Evolutionary conservation across 2,888 invertebrate genomes (phyloP).

Genomic region (Polydrusus cervinus): DNA sequence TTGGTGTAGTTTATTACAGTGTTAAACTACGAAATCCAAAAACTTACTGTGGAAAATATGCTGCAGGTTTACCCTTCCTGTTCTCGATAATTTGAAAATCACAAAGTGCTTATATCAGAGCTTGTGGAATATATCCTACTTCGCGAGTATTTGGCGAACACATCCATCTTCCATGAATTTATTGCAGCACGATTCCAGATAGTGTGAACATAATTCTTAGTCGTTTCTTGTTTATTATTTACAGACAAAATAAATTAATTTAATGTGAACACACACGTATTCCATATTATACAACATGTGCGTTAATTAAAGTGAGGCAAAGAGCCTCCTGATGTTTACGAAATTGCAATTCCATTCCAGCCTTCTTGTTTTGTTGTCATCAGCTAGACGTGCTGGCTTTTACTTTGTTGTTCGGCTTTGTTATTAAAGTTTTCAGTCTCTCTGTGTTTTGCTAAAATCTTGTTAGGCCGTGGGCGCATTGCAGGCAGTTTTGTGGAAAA

Average conservation of each 20-base stretch:
- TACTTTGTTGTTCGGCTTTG: constrained; percentile 44
- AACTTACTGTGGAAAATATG: no score
- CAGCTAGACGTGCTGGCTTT: constrained; percentile 23
- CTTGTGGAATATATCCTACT: no score
- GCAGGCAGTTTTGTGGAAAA: constrained; percentile 35
- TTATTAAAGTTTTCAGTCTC: constrained; percentile 46
- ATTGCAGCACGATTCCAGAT: background rate
- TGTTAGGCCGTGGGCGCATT: constrained; percentile 37
- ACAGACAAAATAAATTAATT: constrained; percentile 24
- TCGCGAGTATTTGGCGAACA: no score
- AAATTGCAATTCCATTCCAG: constrained; percentile 49
- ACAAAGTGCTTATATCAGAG: no score
- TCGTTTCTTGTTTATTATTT: constrained; percentile 12
- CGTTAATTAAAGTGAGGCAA: constrained; percentile 48
- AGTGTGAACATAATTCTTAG: constrained; percentile 1
- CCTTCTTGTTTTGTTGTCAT: constrained; percentile 46
- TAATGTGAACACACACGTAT: constrained; percentile 37
- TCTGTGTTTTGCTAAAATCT: constrained; percentile 36
- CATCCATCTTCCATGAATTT: no score
- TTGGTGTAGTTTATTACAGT: no score
- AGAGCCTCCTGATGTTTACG: constrained; percentile 42
- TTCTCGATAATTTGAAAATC: no score
- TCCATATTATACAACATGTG: constrained; percentile 38
- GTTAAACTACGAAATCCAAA: no score
- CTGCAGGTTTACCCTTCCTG: no score